Evolutionary conservation across 2,888 invertebrate genomes (phyloP), one percentile per base, ranked within the genome.

Genomic region (Stenoptilia bipunctidactyla): DNA sequence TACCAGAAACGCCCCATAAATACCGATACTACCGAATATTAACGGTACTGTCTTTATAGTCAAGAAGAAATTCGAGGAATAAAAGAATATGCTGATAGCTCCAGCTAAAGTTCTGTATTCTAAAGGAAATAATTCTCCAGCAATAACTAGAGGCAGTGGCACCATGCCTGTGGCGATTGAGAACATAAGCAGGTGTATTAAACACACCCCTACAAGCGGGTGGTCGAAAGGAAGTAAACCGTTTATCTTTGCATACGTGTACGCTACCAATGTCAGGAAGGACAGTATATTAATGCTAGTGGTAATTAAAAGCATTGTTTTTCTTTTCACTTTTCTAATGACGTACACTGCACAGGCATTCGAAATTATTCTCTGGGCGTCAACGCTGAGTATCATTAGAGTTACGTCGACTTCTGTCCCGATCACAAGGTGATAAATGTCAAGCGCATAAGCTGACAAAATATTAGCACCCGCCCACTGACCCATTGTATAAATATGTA

Each of bases 91-190:
- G 27, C 71, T 72, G 13, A 75, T 56, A 0, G 71, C 72, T 0
- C 73, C 68, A 0, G 90, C 90, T 1, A 89, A 56, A 15, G 88
- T 88, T 39, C 89, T 77, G 34, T 85, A 85, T 40, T 82, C 79
- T 15, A 86, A 66, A 1, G 90, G 85, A 49, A 90, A 90, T 2
- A 91, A 66, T 61, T 92, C 91, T 0, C 90, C 90, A 39, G 89
- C 87, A 62, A 91, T 86, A 5, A 89, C 86, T 69, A 89, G 90
- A 0, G 90, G 89, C 25, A 91, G 52, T 0, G 90, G 88, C 4
- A 87, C 69, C 1, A 87, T 68, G 0, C 90, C 89, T 1, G 86
- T 72, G 0, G 85, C 79, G 20, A 87, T 73, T 1, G 86, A 83
- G 13, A 82, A 70, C 51, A 87, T 87, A 44, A 88, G 67, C 0